A percentile compares a stretch with the other conserved stretches of the same genome.
These are phyloP conservation scores for Pentalonia nigronervosa DNA, from an alignment of 1,140 invertebrate genomes.

Conservation along the genomic window DNA sequence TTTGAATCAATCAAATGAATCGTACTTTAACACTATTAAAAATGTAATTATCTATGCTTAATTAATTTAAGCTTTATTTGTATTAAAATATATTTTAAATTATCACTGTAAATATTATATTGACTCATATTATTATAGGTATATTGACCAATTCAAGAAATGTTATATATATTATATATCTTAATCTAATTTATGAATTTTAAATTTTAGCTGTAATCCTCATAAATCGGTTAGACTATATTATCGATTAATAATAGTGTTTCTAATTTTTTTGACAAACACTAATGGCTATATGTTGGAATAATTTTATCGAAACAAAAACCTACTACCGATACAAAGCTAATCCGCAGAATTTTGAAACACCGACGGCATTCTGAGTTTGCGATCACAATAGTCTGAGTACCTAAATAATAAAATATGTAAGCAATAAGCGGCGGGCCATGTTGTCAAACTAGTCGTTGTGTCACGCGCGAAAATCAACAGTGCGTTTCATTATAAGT, in stretches of 20 bases:
- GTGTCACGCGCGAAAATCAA: neutral
- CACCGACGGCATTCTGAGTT: neutral
- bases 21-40: too few species aligned
- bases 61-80: too few species aligned
- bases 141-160: too few species aligned
- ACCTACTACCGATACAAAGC: neutral
- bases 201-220: neutral
- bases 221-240: neutral
- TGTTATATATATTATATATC: neutral
- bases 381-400: neutral
- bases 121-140: too few species aligned
- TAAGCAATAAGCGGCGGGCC: neutral
- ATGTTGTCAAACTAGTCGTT: neutral
- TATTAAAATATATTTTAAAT: too few species aligned
- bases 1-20: too few species aligned
- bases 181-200: neutral
- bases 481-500: neutral
- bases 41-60: too few species aligned
- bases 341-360: neutral
- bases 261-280: neutral
- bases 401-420: neutral
- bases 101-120: too few species aligned
- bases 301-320: neutral
- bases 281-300: neutral
- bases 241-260: neutral